A percentile compares a stretch with the other conserved stretches of the same genome.
Conservation (phyloP, 2,888 invertebrate species). For the Nomada hirtipes region DNA sequence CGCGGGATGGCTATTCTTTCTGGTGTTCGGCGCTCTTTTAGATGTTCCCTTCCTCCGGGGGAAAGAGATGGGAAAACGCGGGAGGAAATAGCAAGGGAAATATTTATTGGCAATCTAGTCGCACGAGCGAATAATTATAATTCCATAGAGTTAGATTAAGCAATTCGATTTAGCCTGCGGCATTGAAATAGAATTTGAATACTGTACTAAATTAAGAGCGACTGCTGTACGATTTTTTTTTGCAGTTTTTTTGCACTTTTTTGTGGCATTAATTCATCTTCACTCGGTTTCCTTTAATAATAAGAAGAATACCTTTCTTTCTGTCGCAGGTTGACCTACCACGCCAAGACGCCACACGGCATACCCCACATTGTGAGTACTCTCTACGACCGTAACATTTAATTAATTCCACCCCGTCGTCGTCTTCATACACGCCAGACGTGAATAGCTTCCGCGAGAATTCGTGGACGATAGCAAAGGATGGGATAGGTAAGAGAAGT, state of each 20-base stretch:
- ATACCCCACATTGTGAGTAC: slow-evolving; percentile 67
- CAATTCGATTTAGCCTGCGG: neutral
- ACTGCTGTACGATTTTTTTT: too few species aligned
- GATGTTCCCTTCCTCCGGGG: too few species aligned
- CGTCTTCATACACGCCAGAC: neutral
- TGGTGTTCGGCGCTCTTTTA: too few species aligned
- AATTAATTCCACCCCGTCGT: slow-evolving; percentile 2
- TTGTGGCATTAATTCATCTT: neutral
- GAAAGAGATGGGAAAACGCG: too few species aligned
- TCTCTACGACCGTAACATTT: neutral
- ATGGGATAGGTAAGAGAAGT: neutral
- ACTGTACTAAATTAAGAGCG: neutral
- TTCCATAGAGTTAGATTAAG: neutral
- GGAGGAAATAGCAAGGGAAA: too few species aligned
- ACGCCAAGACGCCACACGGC: slow-evolving; percentile 68
- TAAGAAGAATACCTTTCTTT: neutral
- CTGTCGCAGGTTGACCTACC: slow-evolving; percentile 53
- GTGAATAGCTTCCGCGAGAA: slow-evolving; percentile 8
- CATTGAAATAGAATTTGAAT: slow-evolving; percentile 6
- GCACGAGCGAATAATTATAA: too few species aligned
- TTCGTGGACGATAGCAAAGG: neutral
- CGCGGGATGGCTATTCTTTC: too few species aligned
- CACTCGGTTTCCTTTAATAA: neutral
- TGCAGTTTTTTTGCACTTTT: too few species aligned
- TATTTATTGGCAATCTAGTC: too few species aligned